Evolutionary conservation across 2,797 vertebrate genomes (phyloP), one percentile per base, ranked within the genome.

Genomic region (Miopithecus talapoin): DNA sequence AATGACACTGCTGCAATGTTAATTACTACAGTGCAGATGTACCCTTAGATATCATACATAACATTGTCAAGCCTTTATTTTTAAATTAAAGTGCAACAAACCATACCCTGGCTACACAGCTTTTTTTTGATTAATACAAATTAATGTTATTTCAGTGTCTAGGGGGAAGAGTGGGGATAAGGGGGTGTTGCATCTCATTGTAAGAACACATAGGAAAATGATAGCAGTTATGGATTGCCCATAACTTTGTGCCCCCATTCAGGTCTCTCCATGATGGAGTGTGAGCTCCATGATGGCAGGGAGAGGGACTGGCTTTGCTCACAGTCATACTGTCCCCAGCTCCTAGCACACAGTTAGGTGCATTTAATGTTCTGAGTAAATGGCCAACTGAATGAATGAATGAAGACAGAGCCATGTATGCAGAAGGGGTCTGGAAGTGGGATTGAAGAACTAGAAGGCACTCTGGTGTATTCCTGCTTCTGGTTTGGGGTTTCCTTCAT

Each of bases 71-170:
- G 97, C 96, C 92, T 97, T 98, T 98, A 98, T 98, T 98, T 98
- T 98, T 97, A 98, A 98, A 99, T 98, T 98, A 98, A 98, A 98
- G 98, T 98, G 98, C 98, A 99, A 94, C 97, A 98, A 98, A 99
- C 98, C 98, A 97, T 99, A 98, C 98, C 96, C 97, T 93, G 97
- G 96, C 97, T 97, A 95, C 64, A 95, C 46, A 97, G 97, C 91
- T 92, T 96, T 96, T 50, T 96, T 96, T 94, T 98, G 95, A 98
- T 98, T 98, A 98, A 98, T 97, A 98, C 97, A 98, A 98, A 98
- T 98, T 83, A 97, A 97, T 95, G 94, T 98, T 98, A 95, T 98
- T 98, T 97, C 88, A 92, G 81, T 97, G 95, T 98, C 95, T 97
- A 46, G 59, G 59, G 59, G 39, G 75, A 95, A 85, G 88, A 39